Percentiles rank a stretch among this genome's conserved stretches.
phyloP scores from a whole-genome alignment of 2,797 vertebrate genomes.

The Craterocephalus amniculus region DNA sequence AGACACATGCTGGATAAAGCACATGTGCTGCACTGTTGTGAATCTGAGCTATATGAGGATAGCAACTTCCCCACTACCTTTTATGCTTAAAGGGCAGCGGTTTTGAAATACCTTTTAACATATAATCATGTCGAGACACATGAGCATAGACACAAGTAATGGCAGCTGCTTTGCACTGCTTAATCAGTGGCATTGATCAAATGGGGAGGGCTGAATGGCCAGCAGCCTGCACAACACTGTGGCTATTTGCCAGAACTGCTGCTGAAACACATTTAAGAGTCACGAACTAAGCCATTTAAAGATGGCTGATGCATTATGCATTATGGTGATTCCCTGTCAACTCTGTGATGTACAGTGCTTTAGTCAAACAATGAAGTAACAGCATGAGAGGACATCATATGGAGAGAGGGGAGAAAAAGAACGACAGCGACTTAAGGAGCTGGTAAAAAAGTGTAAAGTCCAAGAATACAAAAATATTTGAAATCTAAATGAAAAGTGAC shows the following conservation, averaged over 20 bases:
- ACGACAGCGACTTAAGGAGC: constrained; percentile 8
- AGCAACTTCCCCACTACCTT: constrained; percentile 34
- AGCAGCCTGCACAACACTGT: constrained; percentile 35
- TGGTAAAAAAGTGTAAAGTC: constrained; percentile 28
- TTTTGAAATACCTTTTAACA: constrained; percentile 44
- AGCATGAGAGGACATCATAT: constrained; percentile 44
- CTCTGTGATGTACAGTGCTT: constrained; percentile 52
- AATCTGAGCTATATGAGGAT: constrained; percentile 28
- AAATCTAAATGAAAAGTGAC: constrained; percentile 71
- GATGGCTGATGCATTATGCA: constrained; percentile 42
- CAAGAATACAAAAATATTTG: constrained; percentile 38
- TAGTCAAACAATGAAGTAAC: constrained; percentile 51
- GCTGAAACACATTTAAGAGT: constrained; percentile 50
- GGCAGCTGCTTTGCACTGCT: constrained; percentile 23
- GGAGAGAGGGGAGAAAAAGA: background rate
- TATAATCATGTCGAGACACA: constrained; percentile 36
- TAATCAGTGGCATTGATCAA: constrained; percentile 54
- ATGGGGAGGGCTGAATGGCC: constrained; percentile 27
- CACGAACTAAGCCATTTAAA: constrained; percentile 50
- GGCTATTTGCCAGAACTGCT: constrained; percentile 53
- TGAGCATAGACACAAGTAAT: constrained; percentile 19
- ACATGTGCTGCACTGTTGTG: constrained; percentile 29
- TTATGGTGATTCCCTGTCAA: constrained; percentile 51
- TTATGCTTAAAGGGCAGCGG: constrained; percentile 39
- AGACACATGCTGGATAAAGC: constrained; percentile 40